A percentile compares a stretch with the other conserved stretches of the same genome.
These are phyloP conservation scores for Auanema sp. DNA, from an alignment of 2,888 invertebrate genomes.

Conservation along the genomic window DNA sequence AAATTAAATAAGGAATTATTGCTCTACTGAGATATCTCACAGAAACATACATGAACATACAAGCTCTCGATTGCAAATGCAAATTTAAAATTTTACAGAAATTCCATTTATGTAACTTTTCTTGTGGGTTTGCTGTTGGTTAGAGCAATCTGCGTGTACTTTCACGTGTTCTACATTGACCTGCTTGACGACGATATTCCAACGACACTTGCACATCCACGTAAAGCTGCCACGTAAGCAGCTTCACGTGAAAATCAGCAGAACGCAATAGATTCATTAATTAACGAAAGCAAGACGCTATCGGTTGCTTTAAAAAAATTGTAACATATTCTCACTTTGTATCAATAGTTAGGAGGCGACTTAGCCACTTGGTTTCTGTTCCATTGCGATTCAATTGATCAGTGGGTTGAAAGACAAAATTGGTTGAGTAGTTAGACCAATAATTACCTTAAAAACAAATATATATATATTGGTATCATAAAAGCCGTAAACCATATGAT, in stretches of 20 bases:
- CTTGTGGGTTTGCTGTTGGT: no score
- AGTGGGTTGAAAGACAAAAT: constrained; percentile 54
- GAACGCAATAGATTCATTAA: neutral
- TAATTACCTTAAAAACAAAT: constrained; percentile 28
- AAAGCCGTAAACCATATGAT: constrained; percentile 32
- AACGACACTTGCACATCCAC: no score
- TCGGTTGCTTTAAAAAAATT: neutral
- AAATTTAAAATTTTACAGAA: no score
- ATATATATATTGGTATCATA: neutral
- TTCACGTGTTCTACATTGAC: no score
- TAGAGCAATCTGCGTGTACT: no score
- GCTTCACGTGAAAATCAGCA: neutral
- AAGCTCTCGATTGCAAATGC: no score
- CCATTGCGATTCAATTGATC: constrained; percentile 49
- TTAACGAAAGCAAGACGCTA: neutral
- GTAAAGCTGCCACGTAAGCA: no score
- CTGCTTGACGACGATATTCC: no score
- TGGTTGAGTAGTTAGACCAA: constrained; percentile 53
- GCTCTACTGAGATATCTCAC: no score
- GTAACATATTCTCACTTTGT: constrained; percentile 31
- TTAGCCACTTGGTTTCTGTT: constrained; percentile 52
- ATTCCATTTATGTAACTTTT: no score
- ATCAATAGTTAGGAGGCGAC: constrained; percentile 42
- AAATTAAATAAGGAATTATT: no score
- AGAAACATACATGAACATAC: no score